Conservation (phyloP, 2,797 vertebrate species). For the Poeciliopsis infans region DNA sequence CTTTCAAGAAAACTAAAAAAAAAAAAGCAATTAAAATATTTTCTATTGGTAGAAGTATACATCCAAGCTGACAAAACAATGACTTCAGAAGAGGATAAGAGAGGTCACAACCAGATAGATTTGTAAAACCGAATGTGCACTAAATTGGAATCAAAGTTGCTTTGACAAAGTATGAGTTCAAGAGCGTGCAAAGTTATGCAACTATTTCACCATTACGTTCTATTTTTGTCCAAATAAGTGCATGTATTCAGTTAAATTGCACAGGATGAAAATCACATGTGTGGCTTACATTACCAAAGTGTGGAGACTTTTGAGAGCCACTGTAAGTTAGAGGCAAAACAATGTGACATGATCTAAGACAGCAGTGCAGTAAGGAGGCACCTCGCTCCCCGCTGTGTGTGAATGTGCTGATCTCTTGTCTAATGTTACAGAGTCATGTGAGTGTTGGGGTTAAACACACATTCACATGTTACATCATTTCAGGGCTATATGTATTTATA, state of each 20-base stretch:
- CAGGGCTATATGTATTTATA: slow-evolving; percentile 1
- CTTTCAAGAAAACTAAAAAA: not conserved
- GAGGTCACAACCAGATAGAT: not conserved
- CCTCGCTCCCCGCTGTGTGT: slow-evolving; percentile 27
- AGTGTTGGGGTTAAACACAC: slow-evolving; percentile 10
- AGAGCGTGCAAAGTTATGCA: not conserved
- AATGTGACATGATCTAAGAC: slow-evolving; percentile 3
- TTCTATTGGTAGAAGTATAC: not conserved
- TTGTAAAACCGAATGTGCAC: not conserved
- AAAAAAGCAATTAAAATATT: not conserved
- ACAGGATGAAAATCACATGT: not conserved
- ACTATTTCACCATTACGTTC: not conserved
- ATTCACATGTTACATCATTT: slow-evolving; percentile 24
- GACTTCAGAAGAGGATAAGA: not conserved
- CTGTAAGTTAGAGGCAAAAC: not conserved
- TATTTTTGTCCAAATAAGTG: not conserved
- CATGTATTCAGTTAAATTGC: not conserved
- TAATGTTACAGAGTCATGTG: slow-evolving; percentile 41
- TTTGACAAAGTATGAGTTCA: not conserved
- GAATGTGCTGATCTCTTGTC: slow-evolving; percentile 46
- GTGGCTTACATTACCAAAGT: not conserved
- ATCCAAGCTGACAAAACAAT: not conserved
- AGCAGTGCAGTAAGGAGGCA: slow-evolving; percentile 20
- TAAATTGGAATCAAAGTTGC: not conserved
- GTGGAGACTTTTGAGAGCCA: not conserved